Conservation (phyloP, 2,113 vertebrate species). For the Corvus hawaiiensis region DNA sequence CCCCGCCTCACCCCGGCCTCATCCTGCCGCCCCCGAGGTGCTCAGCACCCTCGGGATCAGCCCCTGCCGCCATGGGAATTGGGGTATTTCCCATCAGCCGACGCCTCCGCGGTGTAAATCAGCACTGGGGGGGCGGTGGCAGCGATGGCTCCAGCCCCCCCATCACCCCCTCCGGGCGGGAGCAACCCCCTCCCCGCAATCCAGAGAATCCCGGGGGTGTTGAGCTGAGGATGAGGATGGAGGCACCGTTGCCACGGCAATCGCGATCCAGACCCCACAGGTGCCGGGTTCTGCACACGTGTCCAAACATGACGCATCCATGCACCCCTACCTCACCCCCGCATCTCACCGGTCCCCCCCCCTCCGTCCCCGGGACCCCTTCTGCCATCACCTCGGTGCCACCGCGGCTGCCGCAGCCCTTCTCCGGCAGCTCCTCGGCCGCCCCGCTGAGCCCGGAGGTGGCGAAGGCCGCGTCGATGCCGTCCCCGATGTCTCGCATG, state of each 20-base stretch:
- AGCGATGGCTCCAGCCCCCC: background rate
- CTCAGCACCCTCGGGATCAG: background rate
- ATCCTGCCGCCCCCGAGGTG: background rate
- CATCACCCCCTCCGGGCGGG: background rate
- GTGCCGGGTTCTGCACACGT: background rate
- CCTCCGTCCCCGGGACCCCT: background rate
- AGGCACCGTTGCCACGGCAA: slow-evolving; percentile 24
- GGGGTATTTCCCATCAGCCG: background rate
- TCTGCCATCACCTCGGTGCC: slow-evolving; percentile 72
- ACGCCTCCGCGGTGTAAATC: background rate
- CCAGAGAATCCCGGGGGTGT: background rate
- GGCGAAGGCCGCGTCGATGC: slow-evolving; percentile 71
- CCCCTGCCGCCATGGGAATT: accelerated
- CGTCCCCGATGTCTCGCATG: slow-evolving; percentile 88
- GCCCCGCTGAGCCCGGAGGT: slow-evolving; percentile 15
- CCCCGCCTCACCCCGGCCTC: background rate
- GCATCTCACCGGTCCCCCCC: background rate
- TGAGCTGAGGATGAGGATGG: background rate
- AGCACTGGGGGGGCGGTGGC: accelerated
- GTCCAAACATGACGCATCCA: slow-evolving; percentile 8
- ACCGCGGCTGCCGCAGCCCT: slow-evolving; percentile 40
- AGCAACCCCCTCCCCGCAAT: background rate
- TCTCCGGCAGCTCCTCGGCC: slow-evolving; percentile 49
- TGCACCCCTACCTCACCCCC: background rate
- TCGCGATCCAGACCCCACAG: background rate